Evolutionary conservation across 2,888 invertebrate species (phyloP), one percentile per base, ranked within the genome.

Genomic region (Synergus japonicus): DNA sequence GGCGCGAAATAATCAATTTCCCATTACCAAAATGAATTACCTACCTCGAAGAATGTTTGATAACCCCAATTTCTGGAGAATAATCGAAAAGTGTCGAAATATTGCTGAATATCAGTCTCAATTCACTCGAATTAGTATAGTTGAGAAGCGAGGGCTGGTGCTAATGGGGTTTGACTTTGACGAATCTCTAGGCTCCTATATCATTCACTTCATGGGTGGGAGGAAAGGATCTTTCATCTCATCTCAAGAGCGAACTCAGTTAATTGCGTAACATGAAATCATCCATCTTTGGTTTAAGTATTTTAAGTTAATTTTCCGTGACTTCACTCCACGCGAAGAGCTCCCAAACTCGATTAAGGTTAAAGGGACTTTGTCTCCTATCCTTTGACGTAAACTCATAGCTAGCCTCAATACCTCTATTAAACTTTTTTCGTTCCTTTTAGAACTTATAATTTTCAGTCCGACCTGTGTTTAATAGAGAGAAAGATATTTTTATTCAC

Each of bases 101-200:
- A 81, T 82, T 76, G 77, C 44, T 73, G 82, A 79, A 82, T 82
- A 81, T 81, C 76, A 77, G 80, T 83, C 81, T 82, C 82, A 82
- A 85, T 85, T 85, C 78, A 81, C 81, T 69, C 84, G 87, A 86
- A 87, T 89, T 88, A 88, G 85, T 85, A 76, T 84, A 77, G 81
- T 80, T 82, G 84, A 85, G 81, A 79, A 83, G 83, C 83, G 83
- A 83, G 85, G 85, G 83, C 83, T 81, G 80, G 81, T 80, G 86
- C 87, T 90, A 90, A 90, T 89, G 85, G 89, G 89, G 87, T 89
- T 87, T 86, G 90, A 90, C 89, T 81, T 88, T 90, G 90, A 90
- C 88, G 90, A 86, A 90, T 89, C 86, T 89, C 78, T 85, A 84
- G 86, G 87, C 88, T 88, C 43, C 41, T 41, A 43, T 7, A 41